phyloP scores from a whole-genome alignment of 2,113 vertebrate genomes.

The Xenopus borealis region DNA sequence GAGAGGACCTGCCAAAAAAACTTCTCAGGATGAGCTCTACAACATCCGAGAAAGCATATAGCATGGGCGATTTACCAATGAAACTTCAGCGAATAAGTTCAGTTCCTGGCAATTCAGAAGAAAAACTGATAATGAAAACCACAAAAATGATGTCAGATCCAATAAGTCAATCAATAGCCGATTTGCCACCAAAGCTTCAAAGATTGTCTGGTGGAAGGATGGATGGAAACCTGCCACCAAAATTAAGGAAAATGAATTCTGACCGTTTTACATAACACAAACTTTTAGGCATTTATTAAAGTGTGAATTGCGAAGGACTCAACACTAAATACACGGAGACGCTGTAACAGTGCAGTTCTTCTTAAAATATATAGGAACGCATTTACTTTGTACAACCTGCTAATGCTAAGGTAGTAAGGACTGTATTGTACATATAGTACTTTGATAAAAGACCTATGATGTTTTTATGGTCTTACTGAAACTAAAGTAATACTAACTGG shows the following conservation, averaged over 20 bases:
- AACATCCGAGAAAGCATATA: slow-evolving; percentile 97
- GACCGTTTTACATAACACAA: slow-evolving; percentile 89
- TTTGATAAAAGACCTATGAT: slow-evolving; percentile 63
- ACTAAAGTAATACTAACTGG: slow-evolving; percentile 70
- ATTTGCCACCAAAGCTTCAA: slow-evolving; percentile 96
- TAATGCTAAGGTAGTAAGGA: slow-evolving; percentile 43
- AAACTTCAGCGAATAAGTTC: slow-evolving; percentile 98
- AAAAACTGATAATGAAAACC: slow-evolving; percentile 81
- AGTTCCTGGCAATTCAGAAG: slow-evolving; percentile 91
- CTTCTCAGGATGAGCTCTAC: slow-evolving; percentile 96
- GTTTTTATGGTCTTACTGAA: slow-evolving; percentile 63
- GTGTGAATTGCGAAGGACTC: slow-evolving; percentile 48
- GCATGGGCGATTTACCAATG: slow-evolving; percentile 93
- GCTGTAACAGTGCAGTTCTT: slow-evolving; percentile 27
- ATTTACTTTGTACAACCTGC: slow-evolving; percentile 56
- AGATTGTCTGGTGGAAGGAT: slow-evolving; percentile 82
- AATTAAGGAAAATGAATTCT: slow-evolving; percentile 98
- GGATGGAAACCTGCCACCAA: slow-evolving; percentile 93
- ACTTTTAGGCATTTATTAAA: slow-evolving; percentile 36
- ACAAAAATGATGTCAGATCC: slow-evolving; percentile 84
- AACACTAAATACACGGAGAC: slow-evolving; percentile 47
- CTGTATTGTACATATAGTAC: slow-evolving; percentile 65
- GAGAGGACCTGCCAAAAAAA: slow-evolving; percentile 93
- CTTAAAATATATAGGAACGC: slow-evolving; percentile 54
- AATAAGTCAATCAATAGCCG: slow-evolving; percentile 94